A percentile compares a stretch with the other conserved stretches of the same genome.
Conservation (phyloP, 2,888 invertebrate species). For the Euphydryas editha region DNA sequence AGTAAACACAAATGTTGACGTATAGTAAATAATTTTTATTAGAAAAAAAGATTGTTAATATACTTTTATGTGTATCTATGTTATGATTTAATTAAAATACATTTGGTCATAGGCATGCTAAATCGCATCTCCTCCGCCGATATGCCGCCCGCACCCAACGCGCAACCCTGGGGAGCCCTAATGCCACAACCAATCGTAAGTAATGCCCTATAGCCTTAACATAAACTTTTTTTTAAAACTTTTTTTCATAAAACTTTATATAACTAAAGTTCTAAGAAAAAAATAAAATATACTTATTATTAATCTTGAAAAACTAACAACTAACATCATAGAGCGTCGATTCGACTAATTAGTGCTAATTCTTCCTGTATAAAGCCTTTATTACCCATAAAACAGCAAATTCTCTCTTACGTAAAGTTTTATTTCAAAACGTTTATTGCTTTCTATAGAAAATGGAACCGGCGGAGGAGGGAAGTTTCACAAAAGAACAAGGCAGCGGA, state of each 20-base stretch:
- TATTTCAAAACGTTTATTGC: slow-evolving; percentile 38
- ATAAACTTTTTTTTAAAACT: no score
- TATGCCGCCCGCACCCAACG: slow-evolving; percentile 70
- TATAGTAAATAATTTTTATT: not conserved
- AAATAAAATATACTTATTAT: not conserved
- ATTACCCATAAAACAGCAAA: slow-evolving; percentile 34
- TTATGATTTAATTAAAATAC: slow-evolving; percentile 22
- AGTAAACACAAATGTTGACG: not conserved
- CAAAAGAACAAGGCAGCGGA: slow-evolving; percentile 84
- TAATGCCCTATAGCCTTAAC: slow-evolving; percentile 26
- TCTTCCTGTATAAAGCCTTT: slow-evolving; percentile 29
- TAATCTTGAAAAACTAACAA: not conserved
- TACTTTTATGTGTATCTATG: not conserved
- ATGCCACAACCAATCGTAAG: slow-evolving; percentile 68
- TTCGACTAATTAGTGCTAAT: slow-evolving; percentile 28
- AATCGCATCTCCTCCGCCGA: slow-evolving; percentile 76
- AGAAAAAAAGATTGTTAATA: not conserved
- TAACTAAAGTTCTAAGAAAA: not conserved
- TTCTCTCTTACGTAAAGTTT: slow-evolving; percentile 6
- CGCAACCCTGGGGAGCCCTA: slow-evolving; percentile 66
- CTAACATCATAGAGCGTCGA: slow-evolving; percentile 37
- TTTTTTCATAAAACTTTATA: not conserved
- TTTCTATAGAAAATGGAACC: slow-evolving; percentile 84
- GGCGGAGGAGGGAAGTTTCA: slow-evolving; percentile 71
- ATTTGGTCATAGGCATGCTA: slow-evolving; percentile 65